Percentiles rank a stretch among this genome's conserved stretches.
Evolutionary conservation across 2,888 invertebrate genomes (phyloP).

Genomic region (Alcis repandata): DNA sequence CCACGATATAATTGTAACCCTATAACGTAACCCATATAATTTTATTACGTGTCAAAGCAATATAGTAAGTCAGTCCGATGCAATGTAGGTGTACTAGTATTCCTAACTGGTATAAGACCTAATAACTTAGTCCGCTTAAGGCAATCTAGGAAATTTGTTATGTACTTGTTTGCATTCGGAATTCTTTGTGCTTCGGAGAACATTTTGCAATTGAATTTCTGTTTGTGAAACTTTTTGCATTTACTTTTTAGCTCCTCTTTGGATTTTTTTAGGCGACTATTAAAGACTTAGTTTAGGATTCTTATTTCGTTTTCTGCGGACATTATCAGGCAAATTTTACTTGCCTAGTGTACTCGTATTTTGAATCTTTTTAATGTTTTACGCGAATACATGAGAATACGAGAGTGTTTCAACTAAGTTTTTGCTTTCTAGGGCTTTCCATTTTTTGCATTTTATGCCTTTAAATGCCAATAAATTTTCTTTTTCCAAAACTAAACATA

Average conservation of each 20-base stretch:
- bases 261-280: too few relatives aligned
- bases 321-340: too few relatives aligned
- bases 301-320: too few relatives aligned
- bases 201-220: conserved; percentile 10
- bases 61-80: not conserved
- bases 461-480: too few relatives aligned
- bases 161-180: conserved; percentile 24
- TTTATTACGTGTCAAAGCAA: conserved; percentile 18
- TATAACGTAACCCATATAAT: not conserved
- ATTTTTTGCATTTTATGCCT: too few relatives aligned
- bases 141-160: conserved; percentile 40
- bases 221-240: not conserved
- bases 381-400: too few relatives aligned
- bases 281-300: too few relatives aligned
- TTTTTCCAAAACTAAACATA: not conserved
- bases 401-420: too few relatives aligned
- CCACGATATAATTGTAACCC: conserved; percentile 9
- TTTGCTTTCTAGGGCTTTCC: too few relatives aligned
- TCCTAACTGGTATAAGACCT: conserved; percentile 26
- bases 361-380: too few relatives aligned
- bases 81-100: conserved; percentile 13
- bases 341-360: too few relatives aligned
- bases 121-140: conserved; percentile 39
- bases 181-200: conserved; percentile 22
- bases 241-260: not conserved